Evolutionary conservation across 2,888 invertebrate genomes (phyloP), one percentile per base, ranked within the genome.

Genomic region (Ceratothoa steindachneri): DNA sequence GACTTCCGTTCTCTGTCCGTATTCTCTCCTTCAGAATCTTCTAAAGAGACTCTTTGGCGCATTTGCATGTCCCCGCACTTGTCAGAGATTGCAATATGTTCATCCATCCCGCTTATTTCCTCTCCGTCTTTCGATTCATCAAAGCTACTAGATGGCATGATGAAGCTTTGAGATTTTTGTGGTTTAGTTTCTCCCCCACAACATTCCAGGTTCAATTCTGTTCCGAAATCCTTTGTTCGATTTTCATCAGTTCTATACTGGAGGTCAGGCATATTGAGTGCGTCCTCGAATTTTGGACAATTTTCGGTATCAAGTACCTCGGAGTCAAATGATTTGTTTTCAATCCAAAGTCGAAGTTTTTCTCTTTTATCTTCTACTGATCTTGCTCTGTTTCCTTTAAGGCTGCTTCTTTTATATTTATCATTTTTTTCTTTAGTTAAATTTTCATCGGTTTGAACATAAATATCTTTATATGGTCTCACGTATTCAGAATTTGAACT

Each of bases 11-110:
- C 73, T n/a, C 73, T 64, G 64, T 77, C 77, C 9, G 68, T 53
- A 30, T 73, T 77, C 41, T 71, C 77, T 2, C 73, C 71, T n/a
- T 77, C 77, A 19, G 77, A 77, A 30, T 77, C 77, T 27, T 77
- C 73, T 19, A 73, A 71, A 2, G 71, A 73, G 24, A 77, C 73
- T 41, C 77, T 73, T 15, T 73, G 77, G 22, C 77, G 71, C 9
- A 71, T 71, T 30, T 65, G 53, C 28, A 77, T 69, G 5, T 73
- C 71, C 7, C 73, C 67, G 52, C 77, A 75, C n/a, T n/a, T n/a
- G 28, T 75, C 75, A n/a, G 75, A 71, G 30, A 72, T 72, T 22
- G 75, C 75, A 7, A 68, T 60, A 12, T 2, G 60, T 60, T 60
- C 75, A 2, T 28, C 28, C 41, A 67, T 51, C 24, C 69, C 75